phyloP scores from a whole-genome alignment of 2,888 invertebrate genomes.

The Eudemis profundana region DNA sequence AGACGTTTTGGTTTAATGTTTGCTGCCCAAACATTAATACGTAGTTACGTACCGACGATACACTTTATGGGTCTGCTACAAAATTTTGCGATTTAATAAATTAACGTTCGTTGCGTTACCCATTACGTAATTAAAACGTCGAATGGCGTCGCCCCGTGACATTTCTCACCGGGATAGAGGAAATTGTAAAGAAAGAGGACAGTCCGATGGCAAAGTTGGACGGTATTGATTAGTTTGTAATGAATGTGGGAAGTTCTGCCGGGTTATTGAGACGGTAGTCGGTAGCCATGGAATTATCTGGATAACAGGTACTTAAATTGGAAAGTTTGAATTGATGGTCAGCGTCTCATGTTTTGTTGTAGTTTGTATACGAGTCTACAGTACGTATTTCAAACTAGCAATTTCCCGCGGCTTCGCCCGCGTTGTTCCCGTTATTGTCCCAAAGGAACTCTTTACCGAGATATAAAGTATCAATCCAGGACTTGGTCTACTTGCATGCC shows the following conservation, averaged over 20 bases:
- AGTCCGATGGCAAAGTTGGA: conserved; percentile 28
- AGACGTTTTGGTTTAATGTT: too few species aligned
- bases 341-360: too few species aligned
- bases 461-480: too few species aligned
- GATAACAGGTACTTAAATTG: neutral
- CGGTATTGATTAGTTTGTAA: conserved; percentile 39
- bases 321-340: neutral
- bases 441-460: too few species aligned
- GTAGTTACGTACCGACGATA: too few species aligned
- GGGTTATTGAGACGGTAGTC: conserved; percentile 29
- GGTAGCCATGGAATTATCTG: conserved; percentile 9
- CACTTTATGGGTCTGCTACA: neutral
- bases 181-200: conserved; percentile 28
- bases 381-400: too few species aligned
- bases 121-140: conserved; percentile 38
- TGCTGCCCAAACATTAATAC: too few species aligned
- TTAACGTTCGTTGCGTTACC: conserved; percentile 11
- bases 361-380: too few species aligned
- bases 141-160: conserved; percentile 12
- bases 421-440: too few species aligned
- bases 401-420: too few species aligned
- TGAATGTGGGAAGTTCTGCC: conserved; percentile 32
- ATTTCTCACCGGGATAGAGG: conserved; percentile 26
- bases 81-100: neutral
- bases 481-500: too few species aligned